Percentiles rank a stretch among this genome's conserved stretches.
These are phyloP conservation scores for Salarias fasciatus DNA, from an alignment of 2,797 vertebrate species.

Conservation along the genomic window DNA sequence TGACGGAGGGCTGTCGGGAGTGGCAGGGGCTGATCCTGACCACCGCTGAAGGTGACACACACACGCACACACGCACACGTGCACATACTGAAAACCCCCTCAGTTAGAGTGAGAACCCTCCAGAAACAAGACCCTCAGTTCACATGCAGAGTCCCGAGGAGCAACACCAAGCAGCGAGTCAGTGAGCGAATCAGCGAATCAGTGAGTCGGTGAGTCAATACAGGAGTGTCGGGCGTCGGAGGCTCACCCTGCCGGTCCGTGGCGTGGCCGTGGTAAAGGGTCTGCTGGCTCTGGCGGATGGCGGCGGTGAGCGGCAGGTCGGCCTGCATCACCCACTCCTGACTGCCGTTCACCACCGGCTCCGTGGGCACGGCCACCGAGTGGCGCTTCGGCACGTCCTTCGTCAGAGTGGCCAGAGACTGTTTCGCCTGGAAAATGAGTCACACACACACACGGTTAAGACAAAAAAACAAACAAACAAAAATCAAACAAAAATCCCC, in stretches of 20 bases:
- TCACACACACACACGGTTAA: background rate
- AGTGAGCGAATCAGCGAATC: conserved; percentile 18
- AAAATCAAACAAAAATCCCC: no score
- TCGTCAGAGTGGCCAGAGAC: conserved; percentile 94
- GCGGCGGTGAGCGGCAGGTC: conserved; percentile 96
- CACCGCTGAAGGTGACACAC: conserved; percentile 73
- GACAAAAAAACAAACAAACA: background rate
- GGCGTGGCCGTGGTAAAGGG: conserved; percentile 92
- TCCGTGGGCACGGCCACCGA: conserved; percentile 92
- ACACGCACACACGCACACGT: conserved; percentile 37
- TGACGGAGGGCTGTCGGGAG: conserved; percentile 94
- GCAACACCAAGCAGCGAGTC: conserved; percentile 44
- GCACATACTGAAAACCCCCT: conserved; percentile 40
- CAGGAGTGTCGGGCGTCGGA: background rate
- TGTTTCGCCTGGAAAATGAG: conserved; percentile 89
- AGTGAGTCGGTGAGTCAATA: no score
- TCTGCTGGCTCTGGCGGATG: conserved; percentile 98
- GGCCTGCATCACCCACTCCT: conserved; percentile 97
- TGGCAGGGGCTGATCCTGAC: conserved; percentile 97
- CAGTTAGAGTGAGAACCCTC: conserved; percentile 64
- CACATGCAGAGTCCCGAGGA: conserved; percentile 50
- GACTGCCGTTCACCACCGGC: conserved; percentile 93
- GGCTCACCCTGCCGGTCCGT: conserved; percentile 91
- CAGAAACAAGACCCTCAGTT: conserved; percentile 53
- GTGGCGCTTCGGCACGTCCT: conserved; percentile 96